A percentile compares a stretch with the other conserved stretches of the same genome.
phyloP scores from a whole-genome alignment of 1,140 invertebrate genomes.

The Patella vulgata region DNA sequence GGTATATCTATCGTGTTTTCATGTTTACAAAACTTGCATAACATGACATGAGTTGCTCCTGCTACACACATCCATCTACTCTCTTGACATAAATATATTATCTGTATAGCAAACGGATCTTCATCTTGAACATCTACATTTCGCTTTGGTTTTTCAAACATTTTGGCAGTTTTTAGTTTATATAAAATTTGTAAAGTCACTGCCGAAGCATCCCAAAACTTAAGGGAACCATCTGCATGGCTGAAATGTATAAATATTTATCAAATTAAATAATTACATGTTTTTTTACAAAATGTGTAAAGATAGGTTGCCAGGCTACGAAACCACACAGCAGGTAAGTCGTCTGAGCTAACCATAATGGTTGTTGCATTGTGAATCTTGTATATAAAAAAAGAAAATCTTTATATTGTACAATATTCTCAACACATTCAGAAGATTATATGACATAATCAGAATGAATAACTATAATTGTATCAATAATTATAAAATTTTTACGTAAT shows the following conservation, averaged over 20 bases:
- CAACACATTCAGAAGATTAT: too few relatives aligned
- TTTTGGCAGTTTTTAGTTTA: conserved; percentile 96
- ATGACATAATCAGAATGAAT: too few relatives aligned
- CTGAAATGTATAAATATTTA: conserved; percentile 75
- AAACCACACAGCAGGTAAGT: too few relatives aligned
- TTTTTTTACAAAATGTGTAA: conserved; percentile 2
- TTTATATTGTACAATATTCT: too few relatives aligned
- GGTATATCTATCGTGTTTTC: conserved; percentile 86
- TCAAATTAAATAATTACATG: conserved; percentile 5
- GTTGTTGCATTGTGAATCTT: too few relatives aligned
- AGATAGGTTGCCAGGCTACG: neutral
- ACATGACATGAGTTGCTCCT: conserved; percentile 90
- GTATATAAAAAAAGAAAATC: too few relatives aligned
- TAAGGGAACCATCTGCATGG: conserved; percentile 94
- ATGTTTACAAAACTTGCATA: conserved; percentile 94
- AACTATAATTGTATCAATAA: too few relatives aligned
- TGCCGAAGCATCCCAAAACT: conserved; percentile 97
- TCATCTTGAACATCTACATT: conserved; percentile 72
- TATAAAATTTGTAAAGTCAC: conserved; percentile 89
- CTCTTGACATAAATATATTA: conserved; percentile 92
- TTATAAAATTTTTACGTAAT: too few relatives aligned
- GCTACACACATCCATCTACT: conserved; percentile 89
- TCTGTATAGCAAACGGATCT: conserved; percentile 93
- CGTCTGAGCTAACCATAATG: too few relatives aligned
- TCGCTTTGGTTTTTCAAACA: conserved; percentile 77